Evolutionary conservation across 2,797 vertebrate genomes (phyloP), one percentile per base, ranked within the genome.

Genomic region (Parauchenoglanis punctatus): DNA sequence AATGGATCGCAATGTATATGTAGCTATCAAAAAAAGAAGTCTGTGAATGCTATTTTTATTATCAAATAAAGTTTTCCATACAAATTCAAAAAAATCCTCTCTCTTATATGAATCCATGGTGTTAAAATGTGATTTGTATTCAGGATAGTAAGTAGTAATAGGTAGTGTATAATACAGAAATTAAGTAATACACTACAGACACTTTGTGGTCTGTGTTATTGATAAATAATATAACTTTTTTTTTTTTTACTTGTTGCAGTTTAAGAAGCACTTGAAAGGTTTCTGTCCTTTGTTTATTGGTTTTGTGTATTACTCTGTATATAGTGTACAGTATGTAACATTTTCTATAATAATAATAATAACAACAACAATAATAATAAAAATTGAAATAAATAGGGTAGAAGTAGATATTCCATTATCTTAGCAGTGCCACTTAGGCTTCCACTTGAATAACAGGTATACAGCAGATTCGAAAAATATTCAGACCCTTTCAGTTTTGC

Each of bases 41-140:
- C 97, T 98, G 97, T 98, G 97, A 97, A 97, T 97, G 97, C 97
- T 98, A 97, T 98, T 99, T 99, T 98, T 98, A 97, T 97, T 97
- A 97, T 97, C 96, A 96, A 98, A 98, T 99, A 99, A 98, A 97
- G 95, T 98, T 98, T 98, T 98, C 97, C 97, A 97, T 97, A 96
- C 96, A 97, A 96, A 97, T 94, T 94, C 91, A 93, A 82, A 83
- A 83, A 46, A n/a, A 87, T 87, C 83, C 54, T 83, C 82, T 81
- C 12, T 0, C 40, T 58, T 56, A 20, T 28, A 44, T n/a, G 56
- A 81, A 81, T 40, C 56, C 54, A 59, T 15, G 18, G 0, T 44
- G 56, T 44, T 40, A 25, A 40, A 40, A 40, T 82, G 23, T 63
- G 80, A 46, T 46, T 31, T 81, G 59, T 81, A 28, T 8, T 46